A percentile compares a stretch with the other conserved stretches of the same genome.
phyloP scores from a whole-genome alignment of 2,113 vertebrate species.

The Protomyctophum bolini region DNA sequence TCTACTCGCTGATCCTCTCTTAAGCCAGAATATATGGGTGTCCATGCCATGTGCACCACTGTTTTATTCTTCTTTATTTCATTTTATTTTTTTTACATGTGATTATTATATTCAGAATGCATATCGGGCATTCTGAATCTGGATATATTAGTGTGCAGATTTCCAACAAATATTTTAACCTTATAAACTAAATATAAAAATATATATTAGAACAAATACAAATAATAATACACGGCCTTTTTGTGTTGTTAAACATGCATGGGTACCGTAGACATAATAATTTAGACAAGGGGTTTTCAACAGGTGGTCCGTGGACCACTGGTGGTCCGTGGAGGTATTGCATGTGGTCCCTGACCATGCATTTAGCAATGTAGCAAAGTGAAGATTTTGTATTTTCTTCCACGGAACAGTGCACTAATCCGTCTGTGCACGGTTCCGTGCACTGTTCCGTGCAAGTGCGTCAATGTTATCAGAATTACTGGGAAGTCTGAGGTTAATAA shows the following conservation, averaged over 20 bases:
- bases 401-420: too few species aligned
- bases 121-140: not conserved
- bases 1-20: conserved; percentile 58
- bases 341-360: too few species aligned
- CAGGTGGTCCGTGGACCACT: too few species aligned
- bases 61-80: not conserved
- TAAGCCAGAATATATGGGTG: not conserved
- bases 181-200: too few species aligned
- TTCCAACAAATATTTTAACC: not conserved
- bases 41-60: not conserved
- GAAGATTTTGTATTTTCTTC: too few species aligned
- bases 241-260: conserved; percentile 12
- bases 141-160: not conserved
- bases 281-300: too few species aligned
- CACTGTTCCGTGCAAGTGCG: too few species aligned
- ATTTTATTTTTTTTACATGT: not conserved
- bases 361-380: too few species aligned
- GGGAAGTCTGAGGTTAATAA: too few species aligned
- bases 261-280: conserved; percentile 12
- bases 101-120: not conserved
- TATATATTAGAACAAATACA: not conserved
- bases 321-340: too few species aligned
- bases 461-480: too few species aligned
- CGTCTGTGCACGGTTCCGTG: too few species aligned
- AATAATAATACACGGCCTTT: not conserved